phyloP scores from a whole-genome alignment of 2,113 vertebrate genomes.

The Alethe diademata region DNA sequence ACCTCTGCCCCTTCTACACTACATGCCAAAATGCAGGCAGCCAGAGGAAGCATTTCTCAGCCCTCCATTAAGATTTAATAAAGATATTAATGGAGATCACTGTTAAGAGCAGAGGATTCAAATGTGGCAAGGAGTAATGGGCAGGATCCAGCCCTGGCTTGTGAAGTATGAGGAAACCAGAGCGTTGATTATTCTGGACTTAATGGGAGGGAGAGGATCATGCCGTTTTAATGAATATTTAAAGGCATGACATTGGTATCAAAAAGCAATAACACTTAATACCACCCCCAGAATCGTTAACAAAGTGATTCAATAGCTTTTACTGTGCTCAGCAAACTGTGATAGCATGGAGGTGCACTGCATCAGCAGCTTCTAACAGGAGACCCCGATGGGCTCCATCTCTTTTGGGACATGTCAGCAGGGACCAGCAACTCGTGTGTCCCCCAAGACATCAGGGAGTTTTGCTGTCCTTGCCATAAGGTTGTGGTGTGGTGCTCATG shows the following conservation, averaged over 20 bases:
- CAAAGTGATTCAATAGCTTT: constrained; percentile 47
- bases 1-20: background rate
- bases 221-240: constrained; percentile 50
- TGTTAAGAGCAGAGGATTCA: background rate
- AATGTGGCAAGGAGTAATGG: background rate
- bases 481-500: background rate
- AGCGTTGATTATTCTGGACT: background rate
- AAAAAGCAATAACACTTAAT: constrained; percentile 53
- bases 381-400: fast-evolving
- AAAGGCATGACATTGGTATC: constrained; percentile 53
- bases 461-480: background rate
- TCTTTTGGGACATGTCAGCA: background rate
- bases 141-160: background rate
- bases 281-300: constrained; percentile 51
- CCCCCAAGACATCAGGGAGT: background rate
- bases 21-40: background rate
- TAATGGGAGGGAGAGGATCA: constrained; percentile 14
- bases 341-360: background rate
- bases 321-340: constrained; percentile 31
- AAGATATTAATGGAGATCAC: background rate
- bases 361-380: fast-evolving
- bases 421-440: background rate
- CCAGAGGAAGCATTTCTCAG: background rate
- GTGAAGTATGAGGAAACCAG: background rate
- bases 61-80: background rate